phyloP scores from a whole-genome alignment of 2,888 invertebrate genomes.

The Actias luna region DNA sequence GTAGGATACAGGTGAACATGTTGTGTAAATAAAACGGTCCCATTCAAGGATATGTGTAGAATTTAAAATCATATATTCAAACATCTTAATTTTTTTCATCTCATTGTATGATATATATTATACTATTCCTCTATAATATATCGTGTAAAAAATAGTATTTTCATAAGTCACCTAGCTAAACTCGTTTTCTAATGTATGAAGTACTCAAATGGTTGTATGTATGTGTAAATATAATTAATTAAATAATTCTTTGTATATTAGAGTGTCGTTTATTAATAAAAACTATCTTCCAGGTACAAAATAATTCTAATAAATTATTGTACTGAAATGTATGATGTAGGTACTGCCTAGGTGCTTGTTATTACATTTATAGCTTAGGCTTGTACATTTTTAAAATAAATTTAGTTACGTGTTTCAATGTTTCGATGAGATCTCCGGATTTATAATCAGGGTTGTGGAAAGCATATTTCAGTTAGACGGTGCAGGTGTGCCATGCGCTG shows the following conservation, averaged over 20 bases:
- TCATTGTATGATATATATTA: too few relatives aligned
- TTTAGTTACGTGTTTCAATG: conserved; percentile 20
- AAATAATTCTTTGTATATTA: not conserved
- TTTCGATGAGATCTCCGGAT: conserved; percentile 33
- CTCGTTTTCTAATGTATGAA: too few relatives aligned
- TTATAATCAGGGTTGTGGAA: conserved; percentile 31
- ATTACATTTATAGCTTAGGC: conserved; percentile 20
- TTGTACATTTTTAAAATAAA: conserved; percentile 19
- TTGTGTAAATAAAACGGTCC: conserved; percentile 62
- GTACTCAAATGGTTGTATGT: too few relatives aligned
- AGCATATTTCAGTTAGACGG: conserved; percentile 70
- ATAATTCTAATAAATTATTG: not conserved
- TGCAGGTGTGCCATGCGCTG: conserved; percentile 73
- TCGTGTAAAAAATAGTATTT: too few relatives aligned
- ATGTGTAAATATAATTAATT: too few relatives aligned
- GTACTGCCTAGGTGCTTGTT: not conserved
- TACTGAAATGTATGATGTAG: too few relatives aligned
- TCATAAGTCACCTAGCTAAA: too few relatives aligned
- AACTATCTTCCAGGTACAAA: not conserved
- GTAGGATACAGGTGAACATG: conserved; percentile 61
- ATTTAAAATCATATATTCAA: too few relatives aligned
- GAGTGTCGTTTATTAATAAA: not conserved
- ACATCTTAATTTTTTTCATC: not conserved
- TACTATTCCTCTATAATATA: too few relatives aligned
- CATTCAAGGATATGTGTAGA: conserved; percentile 37